A percentile compares a stretch with the other conserved stretches of the same genome.
phyloP scores from a whole-genome alignment of 2,888 invertebrate species.

The Lasioglossum zephyrum region DNA sequence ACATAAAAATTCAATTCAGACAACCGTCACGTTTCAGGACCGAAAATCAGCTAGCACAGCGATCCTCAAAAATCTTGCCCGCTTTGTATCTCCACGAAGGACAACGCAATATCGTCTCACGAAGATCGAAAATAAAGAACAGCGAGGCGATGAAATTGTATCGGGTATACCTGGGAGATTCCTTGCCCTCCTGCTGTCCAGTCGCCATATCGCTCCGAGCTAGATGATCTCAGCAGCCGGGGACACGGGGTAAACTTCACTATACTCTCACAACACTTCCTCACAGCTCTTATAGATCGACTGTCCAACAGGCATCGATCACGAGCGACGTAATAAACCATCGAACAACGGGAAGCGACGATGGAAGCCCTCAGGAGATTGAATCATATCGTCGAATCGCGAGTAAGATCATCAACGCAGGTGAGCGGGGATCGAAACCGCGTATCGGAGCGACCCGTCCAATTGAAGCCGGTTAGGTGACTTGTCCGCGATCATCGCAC shows the following conservation, averaged over 20 bases:
- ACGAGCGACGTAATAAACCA: conserved; percentile 1
- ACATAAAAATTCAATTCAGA: neutral
- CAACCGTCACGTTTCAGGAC: neutral
- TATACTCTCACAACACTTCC: conserved; percentile 62
- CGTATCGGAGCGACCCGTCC: neutral
- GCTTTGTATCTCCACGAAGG: neutral
- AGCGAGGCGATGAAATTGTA: neutral
- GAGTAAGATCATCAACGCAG: neutral
- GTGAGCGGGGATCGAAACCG: neutral
- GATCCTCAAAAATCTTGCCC: neutral
- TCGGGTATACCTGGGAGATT: conserved; percentile 81
- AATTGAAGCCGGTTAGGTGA: neutral
- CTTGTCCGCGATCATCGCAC: conserved; percentile 3
- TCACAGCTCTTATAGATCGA: conserved; percentile 45
- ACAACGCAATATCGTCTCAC: neutral
- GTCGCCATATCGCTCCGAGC: conserved; percentile 77
- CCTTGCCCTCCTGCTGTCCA: conserved; percentile 80
- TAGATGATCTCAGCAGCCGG: conserved; percentile 39
- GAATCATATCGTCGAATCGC: conserved; percentile 11
- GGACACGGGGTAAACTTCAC: conserved; percentile 57
- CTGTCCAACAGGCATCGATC: conserved; percentile 36
- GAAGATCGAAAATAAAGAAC: neutral
- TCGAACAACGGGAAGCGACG: neutral
- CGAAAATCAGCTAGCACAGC: neutral
- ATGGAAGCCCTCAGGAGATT: neutral